Conservation (phyloP, 2,888 invertebrate genomes). For the Camponotus fellah region DNA sequence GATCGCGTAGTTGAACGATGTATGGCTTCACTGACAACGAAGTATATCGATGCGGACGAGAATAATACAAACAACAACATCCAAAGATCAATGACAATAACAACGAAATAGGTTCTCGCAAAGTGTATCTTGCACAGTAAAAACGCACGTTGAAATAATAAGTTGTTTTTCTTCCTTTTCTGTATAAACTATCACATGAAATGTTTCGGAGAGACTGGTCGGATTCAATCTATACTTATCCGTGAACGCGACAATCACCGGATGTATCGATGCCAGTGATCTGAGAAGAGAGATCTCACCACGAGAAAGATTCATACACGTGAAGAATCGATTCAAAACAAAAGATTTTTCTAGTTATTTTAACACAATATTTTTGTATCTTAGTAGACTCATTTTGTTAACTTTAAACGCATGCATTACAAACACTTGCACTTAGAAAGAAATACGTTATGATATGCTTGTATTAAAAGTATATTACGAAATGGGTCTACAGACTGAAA, state of each 20-base stretch:
- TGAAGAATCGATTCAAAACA: conserved; percentile 29
- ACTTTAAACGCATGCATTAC: neutral
- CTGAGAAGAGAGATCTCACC: conserved; percentile 41
- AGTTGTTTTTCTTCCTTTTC: neutral
- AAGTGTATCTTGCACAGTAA: conserved; percentile 9
- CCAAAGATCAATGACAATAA: neutral
- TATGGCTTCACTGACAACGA: conserved; percentile 5
- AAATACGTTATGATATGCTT: neutral
- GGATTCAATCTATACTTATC: conserved; percentile 67
- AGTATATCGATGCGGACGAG: neutral
- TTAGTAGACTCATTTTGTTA: neutral
- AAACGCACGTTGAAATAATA: neutral
- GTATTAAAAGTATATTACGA: neutral
- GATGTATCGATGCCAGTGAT: conserved; percentile 28
- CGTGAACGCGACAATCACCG: no score
- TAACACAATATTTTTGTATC: neutral
- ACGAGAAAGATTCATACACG: conserved; percentile 1
- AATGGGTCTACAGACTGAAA: neutral
- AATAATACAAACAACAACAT: neutral
- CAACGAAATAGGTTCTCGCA: conserved; percentile 1
- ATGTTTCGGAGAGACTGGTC: conserved; percentile 65
- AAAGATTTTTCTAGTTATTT: neutral
- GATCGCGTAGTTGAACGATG: neutral
- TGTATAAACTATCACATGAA: conserved; percentile 63
- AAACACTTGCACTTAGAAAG: neutral